Evolutionary conservation across 1,140 invertebrate species (phyloP), one percentile per base, ranked within the genome.

Genomic region (Atta cephalotes): DNA sequence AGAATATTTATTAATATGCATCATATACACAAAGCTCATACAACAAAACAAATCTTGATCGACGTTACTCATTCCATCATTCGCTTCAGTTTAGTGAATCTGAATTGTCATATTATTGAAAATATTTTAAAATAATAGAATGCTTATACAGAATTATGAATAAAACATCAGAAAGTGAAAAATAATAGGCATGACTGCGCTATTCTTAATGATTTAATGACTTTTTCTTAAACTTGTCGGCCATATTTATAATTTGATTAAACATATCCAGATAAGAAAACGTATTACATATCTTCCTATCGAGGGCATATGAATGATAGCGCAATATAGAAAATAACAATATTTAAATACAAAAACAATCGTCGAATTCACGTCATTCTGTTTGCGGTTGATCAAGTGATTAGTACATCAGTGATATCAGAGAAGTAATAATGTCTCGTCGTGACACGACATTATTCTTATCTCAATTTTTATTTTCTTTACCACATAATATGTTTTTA

Each of bases 361-460:
- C 49, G 39, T 25, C 71, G 78, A 72, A 82, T 74, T 53, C 84
- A 78, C 91, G 91, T 93, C 91, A 92, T 62, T 87, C 90, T 92
- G 82, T 91, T 93, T 94, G 93, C 91, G 89, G 89, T 91, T 90
- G 81, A 90, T 92, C 87, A 70, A 28, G 53, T 72, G 89, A 90
- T 71, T 74, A 71, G 51, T 89, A 90, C 91, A 90, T 93, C 92
- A 92, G 77, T 63, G 92, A 92, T 92, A 93, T 84, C 88, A 53
- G 78, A 89, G 28, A 68, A 70, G 31, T 45, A 77, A 77, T 58
- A 74, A 86, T 25, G 25, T 85, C 63, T 90, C 62, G n/a, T 85
- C 3, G 25, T 53, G n/a, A 58, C 45, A 58, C 1, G 39, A 12
- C 49, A 35, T 21, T 16, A 56, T 25, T 45, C 9, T 45, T 9